Evolutionary conservation across 2,113 vertebrate species (phyloP).

Genomic region (Laticauda colubrina): DNA sequence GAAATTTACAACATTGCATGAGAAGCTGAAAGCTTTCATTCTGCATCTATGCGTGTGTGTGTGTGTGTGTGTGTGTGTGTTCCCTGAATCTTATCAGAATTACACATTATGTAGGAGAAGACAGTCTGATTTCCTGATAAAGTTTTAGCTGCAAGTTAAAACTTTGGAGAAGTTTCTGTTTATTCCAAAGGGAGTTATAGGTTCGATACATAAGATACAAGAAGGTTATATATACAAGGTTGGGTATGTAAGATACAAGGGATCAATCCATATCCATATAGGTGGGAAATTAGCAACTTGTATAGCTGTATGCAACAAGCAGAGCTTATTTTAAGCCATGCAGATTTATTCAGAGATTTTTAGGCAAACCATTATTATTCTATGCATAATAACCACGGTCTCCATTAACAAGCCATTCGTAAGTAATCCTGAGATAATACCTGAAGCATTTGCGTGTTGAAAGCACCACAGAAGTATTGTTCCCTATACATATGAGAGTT

Average conservation of each 20-base stretch:
- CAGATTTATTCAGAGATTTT: background rate
- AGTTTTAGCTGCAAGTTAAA: constrained; percentile 35
- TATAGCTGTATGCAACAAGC: background rate
- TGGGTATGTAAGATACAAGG: background rate
- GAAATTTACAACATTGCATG: constrained; percentile 28
- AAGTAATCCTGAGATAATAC: background rate
- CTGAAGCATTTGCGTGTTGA: background rate
- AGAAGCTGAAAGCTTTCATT: background rate
- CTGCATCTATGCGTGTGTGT: constrained; percentile 22
- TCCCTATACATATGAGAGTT: constrained; percentile 23
- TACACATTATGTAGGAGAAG: constrained; percentile 19
- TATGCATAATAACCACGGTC: background rate
- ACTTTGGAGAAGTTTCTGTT: background rate
- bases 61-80: background rate
- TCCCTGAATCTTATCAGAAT: constrained; percentile 5
- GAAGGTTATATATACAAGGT: background rate
- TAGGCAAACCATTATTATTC: background rate
- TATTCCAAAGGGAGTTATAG: background rate
- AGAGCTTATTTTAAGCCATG: background rate
- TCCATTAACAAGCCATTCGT: background rate
- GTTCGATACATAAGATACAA: background rate
- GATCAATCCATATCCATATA: constrained; percentile 14
- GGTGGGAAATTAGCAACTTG: background rate
- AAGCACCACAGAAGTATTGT: background rate
- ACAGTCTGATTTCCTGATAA: background rate